phyloP scores from a whole-genome alignment of 2,888 invertebrate species.

The Drosophila kanekoi region DNA sequence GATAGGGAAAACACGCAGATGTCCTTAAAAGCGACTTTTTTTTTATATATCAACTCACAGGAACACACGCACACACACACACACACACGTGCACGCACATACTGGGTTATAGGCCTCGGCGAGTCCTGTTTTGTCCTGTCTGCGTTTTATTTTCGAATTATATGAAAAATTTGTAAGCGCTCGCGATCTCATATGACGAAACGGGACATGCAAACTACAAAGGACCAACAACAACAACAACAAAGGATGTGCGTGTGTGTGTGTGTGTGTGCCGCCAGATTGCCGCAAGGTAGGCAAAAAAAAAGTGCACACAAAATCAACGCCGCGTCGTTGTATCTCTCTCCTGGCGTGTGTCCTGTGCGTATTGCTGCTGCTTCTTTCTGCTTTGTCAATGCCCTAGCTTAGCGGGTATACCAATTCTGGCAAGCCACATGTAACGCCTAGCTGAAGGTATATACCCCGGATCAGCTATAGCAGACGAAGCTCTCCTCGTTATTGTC shows the following conservation, averaged over 20 bases:
- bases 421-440: too few relatives aligned
- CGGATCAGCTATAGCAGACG: too few relatives aligned
- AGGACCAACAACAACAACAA: conserved; percentile 59
- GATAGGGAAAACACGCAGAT: conserved; percentile 78
- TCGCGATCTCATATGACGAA: conserved; percentile 80
- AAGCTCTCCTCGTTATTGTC: too few relatives aligned
- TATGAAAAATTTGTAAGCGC: conserved; percentile 81
- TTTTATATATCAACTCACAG: conserved; percentile 31
- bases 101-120: conserved; percentile 27
- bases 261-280: conserved; percentile 68
- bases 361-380: conserved; percentile 29
- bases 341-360: conserved; percentile 61
- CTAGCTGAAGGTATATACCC: too few relatives aligned
- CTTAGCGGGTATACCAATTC: too few relatives aligned
- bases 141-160: conserved; percentile 67
- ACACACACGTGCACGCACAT: conserved; percentile 10
- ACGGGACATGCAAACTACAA: conserved; percentile 81
- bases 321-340: conserved; percentile 60
- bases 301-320: conserved; percentile 75
- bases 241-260: conserved; percentile 30
- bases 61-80: conserved; percentile 26
- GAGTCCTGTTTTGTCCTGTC: conserved; percentile 54
- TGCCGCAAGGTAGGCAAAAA: conserved; percentile 73
- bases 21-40: conserved; percentile 79
- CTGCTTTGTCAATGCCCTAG: conserved; percentile 6